These are phyloP conservation scores for Solenodon paradoxus DNA, from an alignment of 2,113 vertebrate genomes.

Conservation along the genomic window DNA sequence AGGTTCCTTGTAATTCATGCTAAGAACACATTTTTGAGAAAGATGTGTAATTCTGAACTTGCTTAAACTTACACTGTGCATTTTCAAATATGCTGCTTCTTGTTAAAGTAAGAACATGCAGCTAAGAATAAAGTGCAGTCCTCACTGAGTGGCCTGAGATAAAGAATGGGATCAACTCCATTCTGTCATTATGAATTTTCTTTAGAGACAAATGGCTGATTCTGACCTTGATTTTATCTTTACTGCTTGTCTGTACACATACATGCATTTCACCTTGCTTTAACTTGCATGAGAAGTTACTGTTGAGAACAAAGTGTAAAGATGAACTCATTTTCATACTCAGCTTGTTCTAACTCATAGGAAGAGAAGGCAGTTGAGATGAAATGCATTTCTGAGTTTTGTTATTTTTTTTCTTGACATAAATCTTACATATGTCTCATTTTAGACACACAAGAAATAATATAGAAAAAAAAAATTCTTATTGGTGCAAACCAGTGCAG, in stretches of 20 bases:
- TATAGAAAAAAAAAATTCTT: neutral
- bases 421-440: neutral
- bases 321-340: neutral
- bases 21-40: neutral
- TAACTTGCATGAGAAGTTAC: neutral
- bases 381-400: neutral
- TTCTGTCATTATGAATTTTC: neutral
- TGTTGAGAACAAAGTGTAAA: neutral
- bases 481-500: neutral
- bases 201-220: neutral
- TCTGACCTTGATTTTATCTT: conserved; percentile 12
- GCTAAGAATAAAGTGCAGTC: neutral
- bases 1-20: neutral
- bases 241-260: neutral
- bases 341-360: neutral
- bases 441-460: neutral
- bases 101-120: neutral
- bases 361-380: neutral
- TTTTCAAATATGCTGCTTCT: neutral
- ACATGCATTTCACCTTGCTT: neutral
- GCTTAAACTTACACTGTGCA: neutral
- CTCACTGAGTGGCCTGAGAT: neutral
- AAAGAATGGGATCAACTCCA: neutral
- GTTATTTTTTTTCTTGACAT: neutral
- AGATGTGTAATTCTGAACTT: neutral